These are phyloP conservation scores for Gadus macrocephalus DNA, from an alignment of 2,113 vertebrate species.

Conservation along the genomic window DNA sequence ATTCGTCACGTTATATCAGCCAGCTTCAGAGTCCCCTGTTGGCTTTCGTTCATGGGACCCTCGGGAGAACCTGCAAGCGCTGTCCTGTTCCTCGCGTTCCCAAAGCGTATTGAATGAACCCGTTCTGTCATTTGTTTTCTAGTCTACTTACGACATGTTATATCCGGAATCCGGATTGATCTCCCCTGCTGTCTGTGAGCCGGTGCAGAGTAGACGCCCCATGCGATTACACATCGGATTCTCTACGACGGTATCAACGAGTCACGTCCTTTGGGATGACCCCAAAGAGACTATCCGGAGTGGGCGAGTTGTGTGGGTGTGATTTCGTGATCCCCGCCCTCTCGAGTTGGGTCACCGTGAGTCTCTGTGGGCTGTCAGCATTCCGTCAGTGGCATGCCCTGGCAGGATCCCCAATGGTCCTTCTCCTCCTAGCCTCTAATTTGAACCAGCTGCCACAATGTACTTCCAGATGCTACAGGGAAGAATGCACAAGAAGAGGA, in stretches of 20 bases:
- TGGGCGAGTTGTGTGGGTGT: background rate
- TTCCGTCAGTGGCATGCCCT: constrained; percentile 54
- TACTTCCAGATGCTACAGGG: constrained; percentile 44
- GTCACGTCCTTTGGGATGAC: background rate
- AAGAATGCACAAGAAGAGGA: background rate
- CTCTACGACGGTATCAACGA: background rate
- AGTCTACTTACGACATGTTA: constrained; percentile 41
- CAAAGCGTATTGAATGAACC: constrained; percentile 50
- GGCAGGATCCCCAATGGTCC: constrained; percentile 37
- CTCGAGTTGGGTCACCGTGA: background rate
- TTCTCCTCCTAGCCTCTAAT: constrained; percentile 50
- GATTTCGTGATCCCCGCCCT: background rate
- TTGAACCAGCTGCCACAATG: constrained; percentile 54
- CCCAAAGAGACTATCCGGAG: constrained; percentile 14
- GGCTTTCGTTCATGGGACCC: constrained; percentile 46
- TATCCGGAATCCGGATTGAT: constrained; percentile 18
- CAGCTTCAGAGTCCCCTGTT: constrained; percentile 29
- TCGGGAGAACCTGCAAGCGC: constrained; percentile 53
- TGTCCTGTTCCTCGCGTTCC: constrained; percentile 50
- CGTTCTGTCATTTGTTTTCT: constrained; percentile 60
- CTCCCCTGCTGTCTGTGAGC: background rate
- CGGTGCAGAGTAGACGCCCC: constrained; percentile 23
- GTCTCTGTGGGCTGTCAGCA: constrained; percentile 14
- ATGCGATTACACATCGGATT: background rate
- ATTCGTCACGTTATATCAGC: constrained; percentile 56